Percentiles rank a stretch among this genome's conserved stretches.
Evolutionary conservation across 2,113 vertebrate species (phyloP).

Genomic region (Rhagologus leucostigma): DNA sequence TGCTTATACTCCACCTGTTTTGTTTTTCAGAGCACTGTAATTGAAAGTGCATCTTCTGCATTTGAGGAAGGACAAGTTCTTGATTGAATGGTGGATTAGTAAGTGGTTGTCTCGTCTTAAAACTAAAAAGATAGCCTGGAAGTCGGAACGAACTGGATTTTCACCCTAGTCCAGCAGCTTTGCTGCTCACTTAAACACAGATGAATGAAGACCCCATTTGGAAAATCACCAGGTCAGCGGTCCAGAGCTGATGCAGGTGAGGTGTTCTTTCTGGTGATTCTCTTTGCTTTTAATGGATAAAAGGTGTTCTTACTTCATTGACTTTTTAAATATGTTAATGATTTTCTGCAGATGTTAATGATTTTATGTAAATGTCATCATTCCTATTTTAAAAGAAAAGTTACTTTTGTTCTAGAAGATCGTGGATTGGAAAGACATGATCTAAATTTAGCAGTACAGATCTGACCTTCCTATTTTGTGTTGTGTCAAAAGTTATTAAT

Average conservation of each 20-base stretch:
- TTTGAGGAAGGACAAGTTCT: conserved; percentile 1
- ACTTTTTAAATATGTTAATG: not conserved
- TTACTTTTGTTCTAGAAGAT: not conserved
- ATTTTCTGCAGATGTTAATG: not conserved
- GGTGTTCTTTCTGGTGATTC: not conserved
- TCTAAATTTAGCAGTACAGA: not conserved
- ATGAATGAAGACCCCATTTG: conserved; percentile 99
- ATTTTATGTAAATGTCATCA: not conserved
- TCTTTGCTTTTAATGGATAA: not conserved
- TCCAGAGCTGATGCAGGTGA: conserved; percentile 93
- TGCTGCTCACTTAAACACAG: conserved; percentile 90
- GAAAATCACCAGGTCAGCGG: conserved; percentile 89
- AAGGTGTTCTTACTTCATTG: not conserved
- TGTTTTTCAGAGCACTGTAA: conserved; percentile 69
- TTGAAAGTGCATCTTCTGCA: conserved; percentile 24
- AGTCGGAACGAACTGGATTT: conserved; percentile 67
- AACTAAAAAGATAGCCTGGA: conserved; percentile 11
- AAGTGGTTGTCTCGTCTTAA: conserved; percentile 22
- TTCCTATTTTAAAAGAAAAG: not conserved
- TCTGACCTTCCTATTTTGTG: not conserved
- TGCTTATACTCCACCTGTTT: not conserved
- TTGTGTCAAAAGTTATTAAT: not conserved
- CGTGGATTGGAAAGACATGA: not conserved
- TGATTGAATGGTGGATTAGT: conserved; percentile 68
- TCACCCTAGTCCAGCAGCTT: conserved; percentile 84